A percentile compares a stretch with the other conserved stretches of the same genome.
Conservation (phyloP, 2,797 vertebrate genomes). For the Yasuhikotakia modesta region DNA sequence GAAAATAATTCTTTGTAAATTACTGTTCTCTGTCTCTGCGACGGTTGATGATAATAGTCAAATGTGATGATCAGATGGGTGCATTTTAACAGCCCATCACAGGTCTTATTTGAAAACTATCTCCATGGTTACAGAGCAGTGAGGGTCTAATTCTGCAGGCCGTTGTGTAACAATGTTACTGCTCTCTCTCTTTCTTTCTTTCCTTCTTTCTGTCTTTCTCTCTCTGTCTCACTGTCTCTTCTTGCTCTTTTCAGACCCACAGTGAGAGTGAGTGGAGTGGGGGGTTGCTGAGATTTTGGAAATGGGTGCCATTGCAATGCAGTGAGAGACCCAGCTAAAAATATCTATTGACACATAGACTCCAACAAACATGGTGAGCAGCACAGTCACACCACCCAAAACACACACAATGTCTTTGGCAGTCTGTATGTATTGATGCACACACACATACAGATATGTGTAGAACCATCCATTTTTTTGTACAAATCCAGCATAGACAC, state of each 20-base stretch:
- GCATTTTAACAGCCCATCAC: constrained; percentile 23
- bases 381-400: constrained; percentile 65
- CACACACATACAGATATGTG: background rate
- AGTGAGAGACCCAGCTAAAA: constrained; percentile 81
- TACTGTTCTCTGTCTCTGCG: constrained; percentile 43
- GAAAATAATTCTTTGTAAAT: constrained; percentile 35
- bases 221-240: constrained; percentile 24
- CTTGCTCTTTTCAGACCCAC: constrained; percentile 50
- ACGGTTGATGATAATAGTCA: background rate
- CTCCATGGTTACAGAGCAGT: constrained; percentile 62
- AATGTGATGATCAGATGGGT: constrained; percentile 40
- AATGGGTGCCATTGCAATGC: constrained; percentile 79
- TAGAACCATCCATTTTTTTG: too few species aligned
- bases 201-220: too few species aligned
- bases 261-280: constrained; percentile 56
- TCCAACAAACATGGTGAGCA: constrained; percentile 70
- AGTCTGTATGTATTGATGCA: background rate
- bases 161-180: constrained; percentile 39
- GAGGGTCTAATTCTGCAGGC: constrained; percentile 53
- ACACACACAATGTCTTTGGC: constrained; percentile 12
- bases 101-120: constrained; percentile 45
- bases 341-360: constrained; percentile 80
- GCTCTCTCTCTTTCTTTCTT: constrained; percentile 20
- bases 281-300: constrained; percentile 54
- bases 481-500: background rate